Conservation (phyloP, 2,797 vertebrate species). For the Acipenser oxyrinchus region DNA sequence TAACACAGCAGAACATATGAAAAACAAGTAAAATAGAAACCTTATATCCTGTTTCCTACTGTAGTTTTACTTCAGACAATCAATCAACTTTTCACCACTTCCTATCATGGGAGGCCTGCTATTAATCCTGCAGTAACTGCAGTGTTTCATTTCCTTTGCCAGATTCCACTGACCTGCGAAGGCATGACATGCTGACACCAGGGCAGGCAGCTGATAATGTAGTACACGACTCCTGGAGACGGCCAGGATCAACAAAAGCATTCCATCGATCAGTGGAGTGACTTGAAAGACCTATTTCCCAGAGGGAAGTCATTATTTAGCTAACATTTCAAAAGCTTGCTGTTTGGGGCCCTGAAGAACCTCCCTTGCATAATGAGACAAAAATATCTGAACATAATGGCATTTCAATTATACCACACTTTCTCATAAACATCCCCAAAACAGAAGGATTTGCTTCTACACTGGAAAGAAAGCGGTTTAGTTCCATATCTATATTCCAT, state of each 20-base stretch:
- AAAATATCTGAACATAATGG: too few relatives aligned
- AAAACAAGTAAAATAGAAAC: conserved; percentile 34
- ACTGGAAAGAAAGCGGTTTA: too few relatives aligned
- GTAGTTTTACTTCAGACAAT: conserved; percentile 41
- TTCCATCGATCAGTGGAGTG: conserved; percentile 30
- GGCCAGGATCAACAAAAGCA: neutral
- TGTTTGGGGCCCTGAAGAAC: too few relatives aligned
- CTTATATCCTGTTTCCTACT: conserved; percentile 49
- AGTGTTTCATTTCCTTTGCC: conserved; percentile 63
- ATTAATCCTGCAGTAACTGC: conserved; percentile 57
- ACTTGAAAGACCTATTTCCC: conserved; percentile 63
- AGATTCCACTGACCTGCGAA: conserved; percentile 42
- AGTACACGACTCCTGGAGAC: conserved; percentile 37
- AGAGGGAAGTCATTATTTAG: too few relatives aligned
- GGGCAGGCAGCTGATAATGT: conserved; percentile 43
- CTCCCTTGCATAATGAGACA: too few relatives aligned
- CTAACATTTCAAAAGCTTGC: too few relatives aligned
- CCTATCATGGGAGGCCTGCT: conserved; percentile 49
- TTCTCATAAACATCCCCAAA: too few relatives aligned
- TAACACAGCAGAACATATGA: too few relatives aligned
- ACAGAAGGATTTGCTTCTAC: too few relatives aligned
- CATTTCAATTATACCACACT: too few relatives aligned
- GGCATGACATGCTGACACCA: conserved; percentile 43
- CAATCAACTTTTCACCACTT: conserved; percentile 60
- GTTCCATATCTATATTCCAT: too few relatives aligned